Conservation (phyloP, 2,888 invertebrate genomes). For the Frankliniella fusca region DNA sequence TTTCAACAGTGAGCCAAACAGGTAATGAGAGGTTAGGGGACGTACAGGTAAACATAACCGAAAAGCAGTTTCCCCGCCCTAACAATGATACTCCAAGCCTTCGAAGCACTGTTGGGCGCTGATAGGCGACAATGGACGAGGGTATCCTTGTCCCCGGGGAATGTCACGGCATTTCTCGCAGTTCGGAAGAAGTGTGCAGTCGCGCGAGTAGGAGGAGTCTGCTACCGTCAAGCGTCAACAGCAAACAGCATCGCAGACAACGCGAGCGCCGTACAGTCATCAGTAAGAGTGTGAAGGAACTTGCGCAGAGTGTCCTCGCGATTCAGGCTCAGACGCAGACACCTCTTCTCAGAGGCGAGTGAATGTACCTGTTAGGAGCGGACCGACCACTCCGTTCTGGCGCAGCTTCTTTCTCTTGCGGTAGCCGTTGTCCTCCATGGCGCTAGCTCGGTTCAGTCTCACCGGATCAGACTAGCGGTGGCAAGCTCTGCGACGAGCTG, state of each 20-base stretch:
- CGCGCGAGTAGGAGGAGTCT: no score
- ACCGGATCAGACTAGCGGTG: background rate
- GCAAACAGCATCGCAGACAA: no score
- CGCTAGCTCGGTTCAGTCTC: background rate
- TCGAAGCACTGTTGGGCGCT: background rate
- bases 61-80: background rate
- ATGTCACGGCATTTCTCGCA: background rate
- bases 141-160: constrained; percentile 35
- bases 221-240: no score
- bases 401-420: constrained; percentile 29
- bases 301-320: no score
- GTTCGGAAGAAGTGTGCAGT: no score
- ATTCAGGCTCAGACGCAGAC: no score
- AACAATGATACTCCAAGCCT: background rate
- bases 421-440: constrained; percentile 31
- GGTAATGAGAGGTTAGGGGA: background rate
- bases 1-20: background rate
- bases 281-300: no score
- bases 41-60: background rate
- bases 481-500: background rate
- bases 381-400: constrained; percentile 70
- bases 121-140: constrained; percentile 5
- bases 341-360: background rate
- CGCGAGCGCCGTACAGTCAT: no score
- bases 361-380: constrained; percentile 73